phyloP scores from a whole-genome alignment of 1,140 invertebrate species.

The Bombus picipes region DNA sequence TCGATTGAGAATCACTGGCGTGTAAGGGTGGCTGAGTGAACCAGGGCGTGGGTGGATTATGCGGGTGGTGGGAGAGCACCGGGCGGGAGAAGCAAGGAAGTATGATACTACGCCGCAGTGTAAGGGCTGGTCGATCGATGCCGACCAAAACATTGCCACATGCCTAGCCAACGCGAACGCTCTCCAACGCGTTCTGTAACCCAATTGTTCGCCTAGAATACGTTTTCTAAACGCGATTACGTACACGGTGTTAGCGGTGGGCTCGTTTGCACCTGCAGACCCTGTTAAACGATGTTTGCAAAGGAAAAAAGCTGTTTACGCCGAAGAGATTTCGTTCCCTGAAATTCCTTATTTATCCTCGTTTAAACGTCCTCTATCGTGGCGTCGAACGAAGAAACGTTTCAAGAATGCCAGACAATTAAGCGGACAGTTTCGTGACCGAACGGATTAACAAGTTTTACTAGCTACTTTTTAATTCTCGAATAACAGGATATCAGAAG shows the following conservation, averaged over 20 bases:
- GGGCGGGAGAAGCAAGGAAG: constrained; percentile 55
- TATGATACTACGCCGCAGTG: constrained; percentile 76
- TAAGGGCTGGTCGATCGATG: constrained; percentile 78
- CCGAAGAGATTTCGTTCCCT: background rate
- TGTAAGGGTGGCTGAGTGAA: constrained; percentile 78
- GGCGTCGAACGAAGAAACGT: background rate
- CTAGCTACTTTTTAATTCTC: background rate
- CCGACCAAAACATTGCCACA: constrained; percentile 83
- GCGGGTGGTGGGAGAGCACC: constrained; percentile 60
- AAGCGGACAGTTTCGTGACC: background rate
- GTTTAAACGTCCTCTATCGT: background rate
- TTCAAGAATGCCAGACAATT: background rate
- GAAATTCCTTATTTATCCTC: background rate
- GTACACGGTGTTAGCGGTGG: background rate
- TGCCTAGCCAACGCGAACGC: constrained; percentile 71
- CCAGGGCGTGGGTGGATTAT: constrained; percentile 79
- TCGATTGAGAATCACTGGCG: constrained; percentile 75
- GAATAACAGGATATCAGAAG: background rate
- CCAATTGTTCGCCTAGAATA: constrained; percentile 34
- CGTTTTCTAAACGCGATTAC: constrained; percentile 45
- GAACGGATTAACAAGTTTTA: background rate
- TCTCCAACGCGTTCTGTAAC: constrained; percentile 11
- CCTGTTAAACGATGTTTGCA: background rate
- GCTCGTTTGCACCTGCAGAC: background rate
- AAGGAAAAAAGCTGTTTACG: background rate